Percentiles rank a stretch among this genome's conserved stretches.
These are phyloP conservation scores for Sinocyclocheilus anshuiensis DNA, from an alignment of 2,113 vertebrate species.

Conservation along the genomic window DNA sequence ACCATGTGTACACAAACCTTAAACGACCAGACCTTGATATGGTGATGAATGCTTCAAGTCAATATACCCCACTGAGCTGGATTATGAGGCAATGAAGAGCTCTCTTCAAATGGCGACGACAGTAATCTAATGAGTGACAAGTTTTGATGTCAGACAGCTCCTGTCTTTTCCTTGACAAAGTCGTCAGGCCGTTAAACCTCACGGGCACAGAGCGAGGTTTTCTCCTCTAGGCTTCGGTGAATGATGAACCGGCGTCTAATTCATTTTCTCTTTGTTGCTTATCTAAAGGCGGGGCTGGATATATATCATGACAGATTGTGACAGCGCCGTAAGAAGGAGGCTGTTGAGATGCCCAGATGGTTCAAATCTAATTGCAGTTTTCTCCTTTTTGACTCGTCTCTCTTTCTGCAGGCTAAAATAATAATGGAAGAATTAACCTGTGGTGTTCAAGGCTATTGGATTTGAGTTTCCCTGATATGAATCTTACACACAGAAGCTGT, in stretches of 20 bases:
- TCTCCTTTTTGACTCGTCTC: conserved; percentile 18
- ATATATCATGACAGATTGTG: conserved; percentile 29
- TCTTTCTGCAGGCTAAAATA: conserved; percentile 17
- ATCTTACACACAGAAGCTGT: conserved; percentile 18
- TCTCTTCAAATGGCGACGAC: neutral
- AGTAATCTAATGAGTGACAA: conserved; percentile 36
- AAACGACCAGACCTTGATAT: conserved; percentile 4
- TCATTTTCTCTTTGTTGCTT: conserved; percentile 31
- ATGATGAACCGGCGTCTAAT: conserved; percentile 20
- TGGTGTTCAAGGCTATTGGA: conserved; percentile 21
- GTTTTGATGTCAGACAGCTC: conserved; percentile 31
- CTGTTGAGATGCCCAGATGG: conserved; percentile 7
- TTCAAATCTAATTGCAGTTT: conserved; percentile 26
- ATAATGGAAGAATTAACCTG: conserved; percentile 34
- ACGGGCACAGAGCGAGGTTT: neutral
- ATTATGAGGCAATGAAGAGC: conserved; percentile 22
- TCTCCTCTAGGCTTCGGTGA: neutral
- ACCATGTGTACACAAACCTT: conserved; percentile 3
- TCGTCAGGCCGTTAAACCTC: neutral
- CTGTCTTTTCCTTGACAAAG: conserved; percentile 16
- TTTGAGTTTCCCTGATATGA: conserved; percentile 6
- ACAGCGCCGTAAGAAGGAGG: neutral
- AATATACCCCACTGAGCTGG: conserved; percentile 12
- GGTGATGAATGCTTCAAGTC: conserved; percentile 26
- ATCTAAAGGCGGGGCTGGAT: neutral